Conservation (phyloP, 1,140 invertebrate species). For the Lordiphosa mommai region DNA sequence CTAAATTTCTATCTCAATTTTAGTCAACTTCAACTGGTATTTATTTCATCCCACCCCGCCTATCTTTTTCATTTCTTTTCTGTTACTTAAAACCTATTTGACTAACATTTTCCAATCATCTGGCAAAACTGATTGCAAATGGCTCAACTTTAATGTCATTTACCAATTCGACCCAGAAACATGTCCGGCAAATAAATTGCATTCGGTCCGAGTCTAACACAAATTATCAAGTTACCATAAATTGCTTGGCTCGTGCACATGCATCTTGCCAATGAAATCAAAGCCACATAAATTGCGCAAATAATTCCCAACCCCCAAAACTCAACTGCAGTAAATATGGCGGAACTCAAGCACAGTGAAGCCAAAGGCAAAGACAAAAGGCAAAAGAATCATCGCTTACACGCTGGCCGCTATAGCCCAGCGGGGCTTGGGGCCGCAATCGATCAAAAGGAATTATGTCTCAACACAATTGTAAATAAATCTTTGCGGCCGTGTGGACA, state of each 20-base stretch:
- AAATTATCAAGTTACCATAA: conserved; percentile 69
- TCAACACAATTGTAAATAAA: conserved; percentile 78
- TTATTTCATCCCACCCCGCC: too few species aligned
- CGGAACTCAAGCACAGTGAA: conserved; percentile 28
- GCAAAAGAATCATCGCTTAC: conserved; percentile 69
- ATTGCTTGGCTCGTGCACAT: conserved; percentile 38
- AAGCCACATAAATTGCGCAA: conserved; percentile 72
- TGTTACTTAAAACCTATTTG: too few species aligned
- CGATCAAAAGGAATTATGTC: conserved; percentile 76
- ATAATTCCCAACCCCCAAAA: conserved; percentile 41
- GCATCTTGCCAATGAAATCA: conserved; percentile 67
- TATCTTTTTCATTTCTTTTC: too few species aligned
- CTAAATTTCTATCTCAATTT: too few species aligned
- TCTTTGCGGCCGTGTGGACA: conserved; percentile 73
- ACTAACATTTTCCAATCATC: too few species aligned
- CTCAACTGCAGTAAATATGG: conserved; percentile 23
- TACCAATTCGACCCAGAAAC: neutral
- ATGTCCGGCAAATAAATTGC: conserved; percentile 32
- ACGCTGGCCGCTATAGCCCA: conserved; percentile 51
- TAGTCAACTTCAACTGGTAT: too few species aligned
- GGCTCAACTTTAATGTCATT: conserved; percentile 12
- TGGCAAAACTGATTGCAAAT: conserved; percentile 13
- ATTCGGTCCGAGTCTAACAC: conserved; percentile 21
- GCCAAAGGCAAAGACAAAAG: conserved; percentile 42
- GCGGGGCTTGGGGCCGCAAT: conserved; percentile 43